Base-by-base conservation (phyloP, 2,113 vertebrate genomes). In the Elachura formosa region DNA sequence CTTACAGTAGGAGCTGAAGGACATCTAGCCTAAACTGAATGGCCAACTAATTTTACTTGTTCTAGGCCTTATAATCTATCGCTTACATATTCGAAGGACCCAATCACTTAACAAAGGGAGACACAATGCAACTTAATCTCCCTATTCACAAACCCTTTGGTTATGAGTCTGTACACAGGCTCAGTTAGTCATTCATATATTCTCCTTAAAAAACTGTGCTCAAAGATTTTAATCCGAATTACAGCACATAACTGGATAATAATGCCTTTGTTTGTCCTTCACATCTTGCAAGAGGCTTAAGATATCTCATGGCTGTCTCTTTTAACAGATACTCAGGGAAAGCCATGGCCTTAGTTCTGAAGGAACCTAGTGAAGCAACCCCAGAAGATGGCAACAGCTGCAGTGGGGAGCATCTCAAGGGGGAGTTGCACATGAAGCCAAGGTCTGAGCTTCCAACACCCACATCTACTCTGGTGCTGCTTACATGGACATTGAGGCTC, bases 401-500 rank as follows among this genome's bases (percentile, higher is more conserved):
- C 82, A 49, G 78, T 0, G 0, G 23, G 26, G 33, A 23, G 3
- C 12, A 4, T 54, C 75, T 85, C 16, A 3, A 10, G 4, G 2
- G 7, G 10, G 6, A 64, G 41, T 25, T 14, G 18, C 23, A 38
- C 28, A 36, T 3, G 7, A 51, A 82, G 67, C 14, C 36, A 49
- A 74, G 34, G 33, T 67, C 40, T 77, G 33, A 87, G 23, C n/a
- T 79, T 19, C 26, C 59, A 19, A 2, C 9, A 43, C 20, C 24
- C 43, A 43, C 6, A 14, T 76, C 24, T 12, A 41, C 38, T 19
- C 59, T 3, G 1, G 12, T 46, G 36, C 11, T 62, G 31, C 28
- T 63, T 33, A 45, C 20, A 13, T 5, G 29, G 36, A 52, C 26
- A 49, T 2, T 7, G 43, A 28, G 33, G 36, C 29, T 88, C 62